Conservation (phyloP, 2,888 invertebrate genomes). For the Antitype chi region DNA sequence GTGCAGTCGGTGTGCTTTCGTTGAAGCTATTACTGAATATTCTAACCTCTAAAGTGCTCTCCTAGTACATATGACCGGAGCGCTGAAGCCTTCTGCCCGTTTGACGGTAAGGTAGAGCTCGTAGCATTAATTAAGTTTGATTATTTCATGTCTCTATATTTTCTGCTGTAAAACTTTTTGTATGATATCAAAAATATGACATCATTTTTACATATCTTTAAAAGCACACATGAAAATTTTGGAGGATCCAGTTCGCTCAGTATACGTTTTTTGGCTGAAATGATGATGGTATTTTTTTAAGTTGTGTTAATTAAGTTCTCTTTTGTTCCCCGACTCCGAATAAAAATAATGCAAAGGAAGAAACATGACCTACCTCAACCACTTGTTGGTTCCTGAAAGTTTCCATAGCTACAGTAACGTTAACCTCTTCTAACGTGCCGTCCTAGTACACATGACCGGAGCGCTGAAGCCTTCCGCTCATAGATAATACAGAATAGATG, state of each 20-base stretch:
- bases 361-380: background rate
- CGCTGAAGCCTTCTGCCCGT: conserved; percentile 16
- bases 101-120: background rate
- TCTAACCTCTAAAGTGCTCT: background rate
- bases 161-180: no score
- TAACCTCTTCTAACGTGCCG: background rate
- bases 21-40: background rate
- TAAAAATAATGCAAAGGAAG: background rate
- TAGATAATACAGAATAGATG: no score
- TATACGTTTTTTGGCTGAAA: no score
- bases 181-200: background rate
- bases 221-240: background rate
- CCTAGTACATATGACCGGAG: conserved; percentile 14
- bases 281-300: no score
- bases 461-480: conserved; percentile 24
- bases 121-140: background rate
- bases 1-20: background rate
- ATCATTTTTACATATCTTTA: background rate
- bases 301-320: background rate
- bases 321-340: no score
- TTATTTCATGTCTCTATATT: background rate
- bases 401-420: background rate
- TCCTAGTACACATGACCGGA: background rate
- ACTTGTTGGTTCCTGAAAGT: background rate
- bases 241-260: no score